phyloP scores from a whole-genome alignment of 2,113 vertebrate species.

The Megaptera novaeangliae region DNA sequence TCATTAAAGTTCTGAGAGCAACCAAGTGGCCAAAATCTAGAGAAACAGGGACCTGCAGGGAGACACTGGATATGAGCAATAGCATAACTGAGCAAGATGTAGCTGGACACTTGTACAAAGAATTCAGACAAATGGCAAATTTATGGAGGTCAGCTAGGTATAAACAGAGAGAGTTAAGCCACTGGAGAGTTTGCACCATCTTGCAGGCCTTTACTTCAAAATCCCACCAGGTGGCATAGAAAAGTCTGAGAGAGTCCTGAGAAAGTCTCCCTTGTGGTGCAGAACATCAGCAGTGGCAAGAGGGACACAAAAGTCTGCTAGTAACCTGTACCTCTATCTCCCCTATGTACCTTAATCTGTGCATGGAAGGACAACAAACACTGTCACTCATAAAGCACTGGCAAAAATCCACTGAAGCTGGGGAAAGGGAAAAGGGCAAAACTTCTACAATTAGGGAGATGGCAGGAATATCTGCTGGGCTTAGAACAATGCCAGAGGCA shows the following conservation, averaged over 20 bases:
- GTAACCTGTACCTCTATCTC: not conserved
- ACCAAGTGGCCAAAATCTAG: not conserved
- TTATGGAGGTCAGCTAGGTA: not conserved
- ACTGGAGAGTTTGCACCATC: not conserved
- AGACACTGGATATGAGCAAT: not conserved
- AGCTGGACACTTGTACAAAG: not conserved
- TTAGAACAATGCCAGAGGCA: not conserved
- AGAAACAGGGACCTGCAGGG: not conserved
- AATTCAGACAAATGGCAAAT: not conserved
- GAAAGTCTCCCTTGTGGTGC: not conserved
- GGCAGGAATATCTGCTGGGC: not conserved
- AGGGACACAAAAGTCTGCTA: not conserved
- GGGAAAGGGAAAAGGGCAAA: not conserved
- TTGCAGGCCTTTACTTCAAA: not conserved
- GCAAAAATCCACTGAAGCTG: not conserved
- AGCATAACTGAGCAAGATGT: not conserved
- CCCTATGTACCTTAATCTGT: not conserved
- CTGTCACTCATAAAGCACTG: not conserved
- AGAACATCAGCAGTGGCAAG: not conserved
- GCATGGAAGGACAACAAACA: not conserved
- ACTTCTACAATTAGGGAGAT: not conserved
- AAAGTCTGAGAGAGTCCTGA: not conserved
- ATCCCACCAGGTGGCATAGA: not conserved
- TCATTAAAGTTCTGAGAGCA: not conserved
- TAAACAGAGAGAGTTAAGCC: not conserved